Percentiles rank a stretch among this genome's conserved stretches.
These are phyloP conservation scores for Copidosoma floridanum DNA, from an alignment of 1,140 invertebrate species.

Conservation along the genomic window DNA sequence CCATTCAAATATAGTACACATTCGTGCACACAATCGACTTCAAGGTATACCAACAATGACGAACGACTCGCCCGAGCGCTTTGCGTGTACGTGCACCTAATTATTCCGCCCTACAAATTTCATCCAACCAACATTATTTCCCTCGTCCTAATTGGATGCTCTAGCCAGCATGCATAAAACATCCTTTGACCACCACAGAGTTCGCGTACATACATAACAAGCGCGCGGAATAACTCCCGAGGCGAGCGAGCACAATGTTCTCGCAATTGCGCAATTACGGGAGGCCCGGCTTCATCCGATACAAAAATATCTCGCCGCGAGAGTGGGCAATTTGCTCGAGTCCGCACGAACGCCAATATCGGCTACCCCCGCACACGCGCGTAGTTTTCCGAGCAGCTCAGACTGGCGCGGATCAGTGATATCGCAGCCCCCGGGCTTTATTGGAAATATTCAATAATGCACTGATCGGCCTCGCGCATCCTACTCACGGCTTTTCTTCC, in stretches of 20 bases:
- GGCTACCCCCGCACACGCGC: too few relatives aligned
- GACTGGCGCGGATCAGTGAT: too few relatives aligned
- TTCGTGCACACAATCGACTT: too few relatives aligned
- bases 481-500: neutral
- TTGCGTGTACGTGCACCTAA: too few relatives aligned
- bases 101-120: too few relatives aligned
- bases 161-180: constrained; percentile 13
- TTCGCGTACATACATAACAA: too few relatives aligned
- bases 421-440: constrained; percentile 9
- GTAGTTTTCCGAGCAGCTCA: too few relatives aligned
- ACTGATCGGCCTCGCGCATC: constrained; percentile 1
- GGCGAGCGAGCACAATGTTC: neutral
- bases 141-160: neutral
- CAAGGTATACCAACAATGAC: too few relatives aligned
- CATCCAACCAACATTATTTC: neutral
- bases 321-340: constrained; percentile 14
- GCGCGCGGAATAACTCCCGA: neutral
- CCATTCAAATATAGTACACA: too few relatives aligned
- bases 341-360: too few relatives aligned
- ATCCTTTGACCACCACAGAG: neutral
- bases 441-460: constrained; percentile 27
- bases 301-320: constrained; percentile 18
- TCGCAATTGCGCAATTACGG: constrained; percentile 9
- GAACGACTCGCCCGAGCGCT: too few relatives aligned
- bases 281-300: neutral